A percentile compares a stretch with the other conserved stretches of the same genome.
Evolutionary conservation across 2,888 invertebrate genomes (phyloP).

Genomic region (Chrysopilus asiliformis): DNA sequence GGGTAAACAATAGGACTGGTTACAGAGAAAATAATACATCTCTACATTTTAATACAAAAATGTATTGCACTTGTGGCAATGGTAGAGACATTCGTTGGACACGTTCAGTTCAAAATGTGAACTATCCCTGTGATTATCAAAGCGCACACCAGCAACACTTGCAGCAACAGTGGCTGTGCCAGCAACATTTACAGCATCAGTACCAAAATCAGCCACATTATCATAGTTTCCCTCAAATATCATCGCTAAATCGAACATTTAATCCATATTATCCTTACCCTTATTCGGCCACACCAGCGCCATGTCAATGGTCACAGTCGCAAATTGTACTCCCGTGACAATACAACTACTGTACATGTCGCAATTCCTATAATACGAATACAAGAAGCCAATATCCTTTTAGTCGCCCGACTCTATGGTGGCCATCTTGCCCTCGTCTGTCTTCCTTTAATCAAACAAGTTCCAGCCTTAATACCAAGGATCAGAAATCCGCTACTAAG

Average conservation of each 20-base stretch:
- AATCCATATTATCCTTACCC: neutral
- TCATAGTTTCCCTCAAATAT: constrained; percentile 9
- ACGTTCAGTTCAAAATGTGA: constrained; percentile 10
- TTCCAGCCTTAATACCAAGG: neutral
- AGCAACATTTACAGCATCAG: neutral
- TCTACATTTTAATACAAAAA: no score
- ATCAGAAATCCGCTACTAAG: constrained; percentile 17
- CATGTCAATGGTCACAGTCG: constrained; percentile 5
- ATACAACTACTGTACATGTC: constrained; percentile 10
- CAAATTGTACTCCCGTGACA: constrained; percentile 13
- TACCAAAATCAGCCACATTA: constrained; percentile 3
- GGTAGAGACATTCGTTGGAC: constrained; percentile 7
- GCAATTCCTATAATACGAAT: neutral
- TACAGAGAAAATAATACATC: no score
- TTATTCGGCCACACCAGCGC: neutral
- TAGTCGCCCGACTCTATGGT: constrained; percentile 28
- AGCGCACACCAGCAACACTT: neutral
- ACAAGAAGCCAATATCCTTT: neutral
- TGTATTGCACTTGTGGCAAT: constrained; percentile 9
- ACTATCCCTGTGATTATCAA: neutral
- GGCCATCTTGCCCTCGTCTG: constrained; percentile 34
- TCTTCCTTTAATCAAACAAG: constrained; percentile 18
- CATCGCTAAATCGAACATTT: constrained; percentile 1
- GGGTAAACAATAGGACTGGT: no score
- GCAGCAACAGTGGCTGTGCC: neutral